These are phyloP conservation scores for Sphecodes monilicornis DNA, from an alignment of 2,888 invertebrate species.

Conservation along the genomic window DNA sequence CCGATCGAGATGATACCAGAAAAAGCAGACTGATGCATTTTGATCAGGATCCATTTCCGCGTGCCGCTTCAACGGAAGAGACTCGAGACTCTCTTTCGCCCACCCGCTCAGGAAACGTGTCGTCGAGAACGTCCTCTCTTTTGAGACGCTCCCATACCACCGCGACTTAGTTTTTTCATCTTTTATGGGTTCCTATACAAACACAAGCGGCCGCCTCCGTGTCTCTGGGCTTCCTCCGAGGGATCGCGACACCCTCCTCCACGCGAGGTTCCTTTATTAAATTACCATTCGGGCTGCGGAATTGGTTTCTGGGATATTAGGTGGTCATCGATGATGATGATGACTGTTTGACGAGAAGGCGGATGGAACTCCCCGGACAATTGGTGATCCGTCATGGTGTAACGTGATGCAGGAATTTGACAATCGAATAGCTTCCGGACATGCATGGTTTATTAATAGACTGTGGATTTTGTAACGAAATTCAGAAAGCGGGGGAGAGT, in stretches of 20 bases:
- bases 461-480: neutral
- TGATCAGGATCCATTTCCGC: slow-evolving; percentile 70
- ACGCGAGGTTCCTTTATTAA: neutral
- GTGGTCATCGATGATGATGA: neutral
- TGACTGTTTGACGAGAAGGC: neutral
- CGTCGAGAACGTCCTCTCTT: slow-evolving; percentile 55
- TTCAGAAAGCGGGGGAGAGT: too few relatives aligned
- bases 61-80: slow-evolving; percentile 57
- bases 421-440: neutral
- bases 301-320: neutral
- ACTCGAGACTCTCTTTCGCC: slow-evolving; percentile 52
- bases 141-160: slow-evolving; percentile 37
- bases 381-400: neutral
- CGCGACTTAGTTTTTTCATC: slow-evolving; percentile 52
- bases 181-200: slow-evolving; percentile 51
- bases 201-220: neutral
- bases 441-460: neutral
- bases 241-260: neutral
- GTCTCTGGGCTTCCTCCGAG: slow-evolving; percentile 1
- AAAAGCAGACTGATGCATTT: slow-evolving; percentile 68
- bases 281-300: slow-evolving; percentile 6
- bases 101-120: slow-evolving; percentile 54
- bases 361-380: neutral
- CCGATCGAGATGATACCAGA: slow-evolving; percentile 59
- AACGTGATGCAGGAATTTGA: neutral